Percentiles rank a stretch among this genome's conserved stretches.
Evolutionary conservation across 2,888 invertebrate species (phyloP).

Genomic region (Embidobia sp.): DNA sequence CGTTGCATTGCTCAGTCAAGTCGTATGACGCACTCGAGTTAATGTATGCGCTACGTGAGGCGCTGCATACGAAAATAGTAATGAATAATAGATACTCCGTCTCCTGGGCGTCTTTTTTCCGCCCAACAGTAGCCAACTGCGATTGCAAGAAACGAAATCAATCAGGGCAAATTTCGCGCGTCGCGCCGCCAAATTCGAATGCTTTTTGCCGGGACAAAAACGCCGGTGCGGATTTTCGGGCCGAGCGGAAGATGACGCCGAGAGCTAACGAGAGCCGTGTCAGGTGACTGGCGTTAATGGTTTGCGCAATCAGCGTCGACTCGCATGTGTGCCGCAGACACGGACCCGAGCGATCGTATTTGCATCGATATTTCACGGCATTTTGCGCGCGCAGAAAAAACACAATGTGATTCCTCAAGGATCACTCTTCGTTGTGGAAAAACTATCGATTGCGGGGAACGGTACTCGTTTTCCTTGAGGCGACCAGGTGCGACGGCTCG

Average conservation of each 20-base stretch:
- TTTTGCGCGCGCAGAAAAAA: constrained; percentile 33
- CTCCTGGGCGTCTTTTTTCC: constrained; percentile 50
- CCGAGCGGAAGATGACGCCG: constrained; percentile 54
- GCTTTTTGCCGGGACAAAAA: neutral
- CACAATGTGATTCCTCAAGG: constrained; percentile 25
- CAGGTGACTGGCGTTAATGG: constrained; percentile 75
- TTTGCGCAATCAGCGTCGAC: constrained; percentile 70
- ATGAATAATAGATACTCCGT: constrained; percentile 69
- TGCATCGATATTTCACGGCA: constrained; percentile 49
- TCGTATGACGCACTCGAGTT: constrained; percentile 64
- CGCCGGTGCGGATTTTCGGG: constrained; percentile 21
- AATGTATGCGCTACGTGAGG: constrained; percentile 66
- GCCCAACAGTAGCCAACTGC: neutral
- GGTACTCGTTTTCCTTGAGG: constrained; percentile 30
- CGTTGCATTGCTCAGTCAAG: constrained; percentile 65
- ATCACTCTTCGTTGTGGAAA: constrained; percentile 13
- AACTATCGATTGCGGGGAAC: constrained; percentile 8
- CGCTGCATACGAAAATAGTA: constrained; percentile 69
- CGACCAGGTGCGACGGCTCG: too few species aligned
- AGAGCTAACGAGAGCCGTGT: constrained; percentile 66
- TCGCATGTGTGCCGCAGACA: constrained; percentile 31
- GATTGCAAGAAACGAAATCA: neutral
- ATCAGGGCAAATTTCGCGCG: constrained; percentile 22
- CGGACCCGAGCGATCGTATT: constrained; percentile 19
- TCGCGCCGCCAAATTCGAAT: neutral